Evolutionary conservation across 2,888 invertebrate genomes (phyloP), one percentile per base, ranked within the genome.

Genomic region (Taenaris catops): DNA sequence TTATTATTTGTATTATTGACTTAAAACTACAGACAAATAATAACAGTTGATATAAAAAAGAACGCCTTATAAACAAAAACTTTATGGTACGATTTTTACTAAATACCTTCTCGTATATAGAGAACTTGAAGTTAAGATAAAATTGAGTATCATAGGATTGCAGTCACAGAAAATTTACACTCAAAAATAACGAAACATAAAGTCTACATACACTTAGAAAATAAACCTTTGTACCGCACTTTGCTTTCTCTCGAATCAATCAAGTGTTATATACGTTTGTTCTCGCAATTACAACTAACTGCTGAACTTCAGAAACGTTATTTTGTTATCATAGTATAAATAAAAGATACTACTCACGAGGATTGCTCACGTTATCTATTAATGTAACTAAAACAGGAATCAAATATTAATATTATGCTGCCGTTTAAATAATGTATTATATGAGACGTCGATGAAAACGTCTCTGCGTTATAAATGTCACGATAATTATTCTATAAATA

Each of bases 271-370:
- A 31, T 39, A 42, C 39, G 53, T 27, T 35, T 38, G 41, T 51
- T 41, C 47, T 43, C 49, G 51, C 43, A 49, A 53, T 51, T 48
- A 51, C 56, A 50, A 71, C 69, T 71, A 67, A 45, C 48, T 44
- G 45, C 47, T 27, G 49, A 58, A 45, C 56, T 48, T 50, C 62
- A 57, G 71, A 57, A 64, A 66, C 63, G 60, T 60, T 61, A 56
- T 38, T 38, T 49, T 36, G 58, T 69, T 84, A 84, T 84, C 83
- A 65, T 50, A 69, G 60, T 72, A 67, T 72, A 72, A 84, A 83
- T 81, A 81, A 49, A 59, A 76, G 79, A 80, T 83, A 81, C n/a
- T n/a, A n/a, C 63, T 65, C 60, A 65, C 63, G 60, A 58, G 63
- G 59, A 69, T 68, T 61, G 58, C 61, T 69, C 64, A 60, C 36